Base-by-base conservation (phyloP, 1,140 invertebrate genomes). In the Eurytemora carolleeae region DNA sequence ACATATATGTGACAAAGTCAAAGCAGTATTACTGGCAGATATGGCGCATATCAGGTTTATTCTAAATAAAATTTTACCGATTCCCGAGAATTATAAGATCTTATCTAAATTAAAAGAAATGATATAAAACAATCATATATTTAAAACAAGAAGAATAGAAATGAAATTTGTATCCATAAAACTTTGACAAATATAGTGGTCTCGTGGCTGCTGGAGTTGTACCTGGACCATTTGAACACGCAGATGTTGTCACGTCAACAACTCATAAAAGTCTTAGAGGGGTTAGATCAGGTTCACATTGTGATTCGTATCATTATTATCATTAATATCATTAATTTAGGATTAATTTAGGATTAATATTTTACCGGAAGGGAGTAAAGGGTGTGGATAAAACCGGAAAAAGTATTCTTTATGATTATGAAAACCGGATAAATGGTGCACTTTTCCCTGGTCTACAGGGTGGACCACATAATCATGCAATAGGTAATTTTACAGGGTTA, bases 401-500 rank as follows among this genome's bases (percentile, higher is more conserved):
- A 60, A 71, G 77, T 56, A 72, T 73, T n/a, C 73, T 76, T 68
- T 83, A 82, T 69, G 79, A 83, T 67, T 69, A 80, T 53, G 80
- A 81, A 67, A 72, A 72, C 59, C 77, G 76, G 66, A 78, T 84
- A 59, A 81, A 83, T 68, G 72, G 75, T 63, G 79, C 82, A 19
- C 79, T 85, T 2, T 84, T 84, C 68, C 82, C 82, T 2, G 79
- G 80, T 18, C 70, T 83, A 22, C 83, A 85, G 70, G 82, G 82
- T 44, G 82, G 82, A 23, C 82, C 82, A 53, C 81, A 83, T 67
- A 82, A 82, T 65, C 79, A 84, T 68, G 76, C 79, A 20, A 83
- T 85, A 68, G n/a, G n/a, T n/a, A n/a, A n/a, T n/a, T n/a, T n/a
- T n/a, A n/a, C n/a, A n/a, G n/a, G n/a, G n/a, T n/a, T n/a, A n/a